These are phyloP conservation scores for Papilio demoleus DNA, from an alignment of 2,888 invertebrate genomes.

Conservation along the genomic window DNA sequence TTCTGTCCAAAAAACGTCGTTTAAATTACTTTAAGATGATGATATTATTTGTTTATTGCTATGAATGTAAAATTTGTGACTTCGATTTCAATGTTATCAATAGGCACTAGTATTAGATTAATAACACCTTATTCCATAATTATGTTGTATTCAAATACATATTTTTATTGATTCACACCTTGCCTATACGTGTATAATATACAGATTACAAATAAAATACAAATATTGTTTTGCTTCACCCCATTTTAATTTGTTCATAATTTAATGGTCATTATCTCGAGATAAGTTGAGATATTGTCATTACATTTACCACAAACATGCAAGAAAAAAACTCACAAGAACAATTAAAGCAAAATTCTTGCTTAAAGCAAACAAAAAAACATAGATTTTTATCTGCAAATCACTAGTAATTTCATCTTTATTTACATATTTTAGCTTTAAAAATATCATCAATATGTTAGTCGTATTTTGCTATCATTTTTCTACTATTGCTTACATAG, in stretches of 20 bases:
- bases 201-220: slow-evolving; percentile 74
- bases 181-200: slow-evolving; percentile 82
- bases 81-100: slow-evolving; percentile 51
- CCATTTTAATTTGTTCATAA: not conserved
- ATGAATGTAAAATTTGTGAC: slow-evolving; percentile 37
- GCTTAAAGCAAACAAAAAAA: too few species aligned
- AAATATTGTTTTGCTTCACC: slow-evolving; percentile 36
- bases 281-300: not conserved
- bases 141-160: slow-evolving; percentile 74
- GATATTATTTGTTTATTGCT: slow-evolving; percentile 20
- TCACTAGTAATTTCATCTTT: too few species aligned
- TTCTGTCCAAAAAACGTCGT: slow-evolving; percentile 41
- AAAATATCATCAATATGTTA: too few species aligned
- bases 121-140: slow-evolving; percentile 63
- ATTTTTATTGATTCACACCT: slow-evolving; percentile 81
- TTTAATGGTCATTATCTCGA: not conserved
- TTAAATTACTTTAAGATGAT: too few species aligned
- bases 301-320: too few species aligned
- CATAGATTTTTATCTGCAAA: too few species aligned
- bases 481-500: not conserved
- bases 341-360: too few species aligned
- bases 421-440: too few species aligned
- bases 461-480: too few species aligned
- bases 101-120: slow-evolving; percentile 68
- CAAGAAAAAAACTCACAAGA: too few species aligned